Evolutionary conservation across 2,888 invertebrate genomes (phyloP).

Genomic region (Trichogramma dendrolimi): DNA sequence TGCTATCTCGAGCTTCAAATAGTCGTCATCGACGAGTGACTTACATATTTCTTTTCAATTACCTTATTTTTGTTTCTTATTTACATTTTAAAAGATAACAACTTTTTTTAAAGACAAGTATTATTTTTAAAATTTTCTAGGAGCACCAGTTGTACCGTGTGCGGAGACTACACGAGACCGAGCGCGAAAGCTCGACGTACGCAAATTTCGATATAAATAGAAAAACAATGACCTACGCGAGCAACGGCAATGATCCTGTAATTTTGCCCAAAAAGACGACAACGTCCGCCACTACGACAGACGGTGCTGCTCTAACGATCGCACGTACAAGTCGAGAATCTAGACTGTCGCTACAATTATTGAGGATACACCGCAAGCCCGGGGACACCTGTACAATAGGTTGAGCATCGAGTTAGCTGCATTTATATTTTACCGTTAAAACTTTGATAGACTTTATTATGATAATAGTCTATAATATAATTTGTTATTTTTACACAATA

Average conservation of each 20-base stretch:
- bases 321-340: constrained; percentile 8
- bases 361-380: constrained; percentile 39
- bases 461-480: too few relatives aligned
- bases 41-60: not conserved
- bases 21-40: too few relatives aligned
- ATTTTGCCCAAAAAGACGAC: constrained; percentile 31
- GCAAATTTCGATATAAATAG: constrained; percentile 46
- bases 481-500: too few relatives aligned
- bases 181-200: constrained; percentile 36
- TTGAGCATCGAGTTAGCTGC: constrained; percentile 23
- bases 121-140: constrained; percentile 29
- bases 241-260: constrained; percentile 47
- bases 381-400: constrained; percentile 39
- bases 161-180: constrained; percentile 25
- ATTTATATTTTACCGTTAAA: too few relatives aligned
- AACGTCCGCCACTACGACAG: not conserved
- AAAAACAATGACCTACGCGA: constrained; percentile 46
- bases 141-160: constrained; percentile 37
- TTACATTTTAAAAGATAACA: too few relatives aligned
- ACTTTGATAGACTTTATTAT: too few relatives aligned
- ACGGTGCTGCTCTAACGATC: too few relatives aligned
- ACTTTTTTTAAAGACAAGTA: not conserved
- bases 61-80: too few relatives aligned
- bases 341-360: constrained; percentile 29
- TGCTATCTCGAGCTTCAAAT: too few relatives aligned